Evolutionary conservation across 2,797 vertebrate species (phyloP).

Genomic region (Dryobates pubescens): DNA sequence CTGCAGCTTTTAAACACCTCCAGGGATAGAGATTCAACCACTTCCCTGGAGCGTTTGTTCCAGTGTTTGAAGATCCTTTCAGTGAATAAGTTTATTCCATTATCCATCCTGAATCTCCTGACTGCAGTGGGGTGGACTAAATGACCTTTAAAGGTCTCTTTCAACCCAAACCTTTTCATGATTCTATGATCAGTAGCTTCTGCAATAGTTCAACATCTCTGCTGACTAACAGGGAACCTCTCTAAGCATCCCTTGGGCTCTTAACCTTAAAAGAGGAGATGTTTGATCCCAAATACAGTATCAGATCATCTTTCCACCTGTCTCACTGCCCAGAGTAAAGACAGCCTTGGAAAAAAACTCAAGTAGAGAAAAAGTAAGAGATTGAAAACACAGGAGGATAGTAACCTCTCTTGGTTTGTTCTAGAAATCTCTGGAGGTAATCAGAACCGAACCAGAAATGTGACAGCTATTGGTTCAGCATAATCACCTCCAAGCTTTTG

Average conservation of each 20-base stretch:
- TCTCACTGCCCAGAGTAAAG: not conserved
- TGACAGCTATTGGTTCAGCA: not conserved
- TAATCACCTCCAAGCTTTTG: not conserved
- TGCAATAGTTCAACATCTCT: not conserved
- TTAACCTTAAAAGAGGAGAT: not conserved
- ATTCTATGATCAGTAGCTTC: not conserved
- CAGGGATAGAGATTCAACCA: too few relatives aligned
- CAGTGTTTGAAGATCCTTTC: too few relatives aligned
- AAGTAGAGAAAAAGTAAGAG: not conserved
- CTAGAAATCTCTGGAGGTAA: not conserved
- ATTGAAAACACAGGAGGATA: not conserved
- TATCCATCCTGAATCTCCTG: too few relatives aligned
- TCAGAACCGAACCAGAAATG: not conserved
- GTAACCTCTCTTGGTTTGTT: not conserved
- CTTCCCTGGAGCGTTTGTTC: too few relatives aligned
- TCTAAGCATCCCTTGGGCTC: not conserved
- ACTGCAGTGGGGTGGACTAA: too few relatives aligned
- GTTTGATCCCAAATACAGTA: not conserved
- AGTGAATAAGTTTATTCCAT: too few relatives aligned
- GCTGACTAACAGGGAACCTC: too few relatives aligned
- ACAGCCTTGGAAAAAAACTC: not conserved
- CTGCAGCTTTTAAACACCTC: too few relatives aligned
- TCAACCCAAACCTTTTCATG: too few relatives aligned
- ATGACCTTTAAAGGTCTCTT: too few relatives aligned
- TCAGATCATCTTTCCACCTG: not conserved